Conservation (phyloP, 2,797 vertebrate species). For the Pseudocheirus occidentalis region DNA sequence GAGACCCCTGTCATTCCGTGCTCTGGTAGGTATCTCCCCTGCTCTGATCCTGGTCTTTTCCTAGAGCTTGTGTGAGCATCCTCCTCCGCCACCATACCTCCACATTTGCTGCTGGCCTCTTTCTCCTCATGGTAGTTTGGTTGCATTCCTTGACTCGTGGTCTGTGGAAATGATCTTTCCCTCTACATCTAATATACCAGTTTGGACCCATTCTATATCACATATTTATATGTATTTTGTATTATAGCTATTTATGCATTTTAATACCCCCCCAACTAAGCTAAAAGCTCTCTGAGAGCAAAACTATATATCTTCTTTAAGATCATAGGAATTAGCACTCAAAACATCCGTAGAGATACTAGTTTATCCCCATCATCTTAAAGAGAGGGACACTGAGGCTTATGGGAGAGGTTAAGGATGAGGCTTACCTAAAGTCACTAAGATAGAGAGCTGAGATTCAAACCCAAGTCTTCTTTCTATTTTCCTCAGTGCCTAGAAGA, state of each 20-base stretch:
- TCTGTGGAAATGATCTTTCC: neutral
- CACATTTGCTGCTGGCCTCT: too few relatives aligned
- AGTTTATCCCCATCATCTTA: neutral
- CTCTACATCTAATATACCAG: neutral
- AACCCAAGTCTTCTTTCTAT: neutral
- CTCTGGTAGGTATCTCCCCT: too few relatives aligned
- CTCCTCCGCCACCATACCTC: too few relatives aligned
- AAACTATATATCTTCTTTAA: neutral
- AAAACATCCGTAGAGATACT: neutral
- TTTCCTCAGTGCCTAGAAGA: neutral
- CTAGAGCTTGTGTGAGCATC: too few relatives aligned
- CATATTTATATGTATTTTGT: neutral
- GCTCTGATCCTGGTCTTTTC: too few relatives aligned
- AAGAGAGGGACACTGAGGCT: neutral
- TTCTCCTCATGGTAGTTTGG: too few relatives aligned
- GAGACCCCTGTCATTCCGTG: too few relatives aligned
- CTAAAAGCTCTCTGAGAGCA: neutral
- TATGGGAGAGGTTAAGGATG: neutral
- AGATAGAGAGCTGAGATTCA: neutral
- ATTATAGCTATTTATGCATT: neutral
- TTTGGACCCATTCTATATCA: neutral
- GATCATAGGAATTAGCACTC: neutral
- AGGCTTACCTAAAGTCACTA: neutral
- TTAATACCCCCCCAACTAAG: neutral
- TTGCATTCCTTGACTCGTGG: too few relatives aligned